Base-by-base conservation (phyloP, 2,113 vertebrate genomes). In the Nyctibius bracteatus region DNA sequence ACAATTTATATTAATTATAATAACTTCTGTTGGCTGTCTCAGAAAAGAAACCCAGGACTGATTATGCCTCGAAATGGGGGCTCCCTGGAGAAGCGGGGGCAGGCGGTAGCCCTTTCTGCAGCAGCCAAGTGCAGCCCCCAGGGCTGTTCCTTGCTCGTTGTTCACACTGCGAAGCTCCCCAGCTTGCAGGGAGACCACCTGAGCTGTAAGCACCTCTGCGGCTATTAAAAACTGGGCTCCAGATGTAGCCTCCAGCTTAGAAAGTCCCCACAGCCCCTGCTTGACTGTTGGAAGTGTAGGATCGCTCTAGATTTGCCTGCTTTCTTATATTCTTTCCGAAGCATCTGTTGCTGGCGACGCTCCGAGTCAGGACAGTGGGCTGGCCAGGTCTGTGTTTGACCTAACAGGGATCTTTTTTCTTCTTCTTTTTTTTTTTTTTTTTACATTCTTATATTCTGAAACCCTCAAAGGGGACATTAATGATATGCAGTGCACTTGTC, bases 1-100 rank as follows among this genome's bases (percentile, higher is more conserved):
- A 84, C 86, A 90, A 84, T 94, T 92, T 81, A 43, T 94, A 72
- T 84, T 93, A 94, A 81, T 93, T 81, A 71, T 51, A 77, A 71
- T 86, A 90, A 88, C 66, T 86, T 93, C 17, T 75, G 59, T 86
- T 72, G 82, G 65, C 55, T 74, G 16, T 65, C 59, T 90, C 75
- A 41, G 84, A 51, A 66, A 92, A 86, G 59, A 86, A 92, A 31
- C 61, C 14, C 49, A 31, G 65, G 37, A 22, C 59, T 73, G 79
- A 78, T 70, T 63, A 58, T 22, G 17, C 43, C 63, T 59, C 0
- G 1, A 86, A 90, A 59, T 4, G 67, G 72, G 85, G 82, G 82
- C 79, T 95, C 75, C 47, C 80, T 86, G 71, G 49, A 90, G 90
- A 68, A 87, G 70, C 5, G 0, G 47, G n/a, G 23, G 16, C 70